phyloP scores from a whole-genome alignment of 2,797 vertebrate species.

The Ctenopoma multispine region DNA sequence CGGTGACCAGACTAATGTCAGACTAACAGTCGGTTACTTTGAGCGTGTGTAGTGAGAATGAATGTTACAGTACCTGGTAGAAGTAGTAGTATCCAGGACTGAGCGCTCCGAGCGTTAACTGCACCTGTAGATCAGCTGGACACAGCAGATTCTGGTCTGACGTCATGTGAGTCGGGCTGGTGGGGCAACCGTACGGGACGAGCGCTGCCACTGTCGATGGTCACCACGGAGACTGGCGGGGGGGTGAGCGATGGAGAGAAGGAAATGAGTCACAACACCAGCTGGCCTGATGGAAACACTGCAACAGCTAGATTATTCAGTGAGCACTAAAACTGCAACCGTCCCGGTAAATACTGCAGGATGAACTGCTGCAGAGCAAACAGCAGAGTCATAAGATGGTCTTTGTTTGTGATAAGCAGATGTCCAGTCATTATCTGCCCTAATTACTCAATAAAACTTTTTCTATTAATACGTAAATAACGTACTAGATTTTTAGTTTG shows the following conservation, averaged over 20 bases:
- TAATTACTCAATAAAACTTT: not conserved
- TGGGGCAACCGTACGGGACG: slow-evolving; percentile 80
- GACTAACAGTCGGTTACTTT: too few species aligned
- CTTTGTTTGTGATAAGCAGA: not conserved
- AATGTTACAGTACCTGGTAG: slow-evolving; percentile 84
- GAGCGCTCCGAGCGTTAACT: slow-evolving; percentile 88
- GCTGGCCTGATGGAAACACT: slow-evolving; percentile 38
- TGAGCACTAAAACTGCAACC: not conserved
- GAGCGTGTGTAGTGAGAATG: not conserved
- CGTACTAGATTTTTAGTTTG: too few species aligned
- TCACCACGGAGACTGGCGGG: slow-evolving; percentile 82
- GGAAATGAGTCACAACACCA: slow-evolving; percentile 47
- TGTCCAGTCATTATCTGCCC: not conserved
- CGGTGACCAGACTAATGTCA: not conserved
- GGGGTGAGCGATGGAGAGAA: slow-evolving; percentile 1
- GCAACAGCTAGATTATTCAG: not conserved
- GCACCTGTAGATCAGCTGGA: slow-evolving; percentile 92
- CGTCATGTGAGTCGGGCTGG: slow-evolving; percentile 92
- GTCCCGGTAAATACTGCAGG: not conserved
- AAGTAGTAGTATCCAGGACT: slow-evolving; percentile 81
- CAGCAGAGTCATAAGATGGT: not conserved
- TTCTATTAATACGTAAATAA: not conserved
- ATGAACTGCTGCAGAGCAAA: not conserved
- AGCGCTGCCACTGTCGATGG: slow-evolving; percentile 33
- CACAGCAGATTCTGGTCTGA: slow-evolving; percentile 92